phyloP scores from a whole-genome alignment of 2,797 vertebrate species.

The Gymnodraco acuticeps region DNA sequence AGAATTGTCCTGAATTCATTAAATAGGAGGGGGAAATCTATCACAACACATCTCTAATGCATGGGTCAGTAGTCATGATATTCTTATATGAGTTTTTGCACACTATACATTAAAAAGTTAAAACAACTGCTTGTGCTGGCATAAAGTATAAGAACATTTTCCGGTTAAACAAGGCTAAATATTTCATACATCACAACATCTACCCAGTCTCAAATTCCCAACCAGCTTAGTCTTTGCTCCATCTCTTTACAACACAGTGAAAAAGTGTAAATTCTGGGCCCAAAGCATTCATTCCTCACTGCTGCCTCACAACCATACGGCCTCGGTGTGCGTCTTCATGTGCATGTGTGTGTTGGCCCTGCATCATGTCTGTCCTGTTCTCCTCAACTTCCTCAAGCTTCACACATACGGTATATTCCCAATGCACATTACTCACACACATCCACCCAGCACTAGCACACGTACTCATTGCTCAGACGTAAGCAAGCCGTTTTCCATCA shows the following conservation, averaged over 20 bases:
- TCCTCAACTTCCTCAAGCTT: constrained; percentile 37
- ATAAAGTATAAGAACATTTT: constrained; percentile 15
- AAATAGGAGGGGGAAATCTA: no score
- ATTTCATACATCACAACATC: constrained; percentile 40
- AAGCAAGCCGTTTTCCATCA: constrained; percentile 77
- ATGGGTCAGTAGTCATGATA: no score
- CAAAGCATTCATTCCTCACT: constrained; percentile 21
- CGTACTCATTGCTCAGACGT: constrained; percentile 49
- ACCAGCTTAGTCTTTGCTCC: constrained; percentile 21
- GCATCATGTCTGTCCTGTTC: constrained; percentile 45
- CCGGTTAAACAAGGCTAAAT: constrained; percentile 18
- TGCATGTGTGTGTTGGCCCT: constrained; percentile 16
- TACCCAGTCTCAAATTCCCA: constrained; percentile 6
- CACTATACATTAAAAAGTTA: not conserved
- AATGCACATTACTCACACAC: constrained; percentile 45
- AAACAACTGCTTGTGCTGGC: constrained; percentile 33
- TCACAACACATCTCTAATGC: no score
- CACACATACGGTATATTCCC: constrained; percentile 50
- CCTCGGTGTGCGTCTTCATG: constrained; percentile 12
- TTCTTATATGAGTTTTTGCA: no score
- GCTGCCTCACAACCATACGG: constrained; percentile 24
- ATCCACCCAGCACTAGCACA: constrained; percentile 29
- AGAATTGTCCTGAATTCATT: no score
- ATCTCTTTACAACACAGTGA: constrained; percentile 26
- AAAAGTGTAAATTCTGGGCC: constrained; percentile 21